These are phyloP conservation scores for Lapara coniferarum DNA, from an alignment of 2,888 invertebrate species.

Conservation along the genomic window DNA sequence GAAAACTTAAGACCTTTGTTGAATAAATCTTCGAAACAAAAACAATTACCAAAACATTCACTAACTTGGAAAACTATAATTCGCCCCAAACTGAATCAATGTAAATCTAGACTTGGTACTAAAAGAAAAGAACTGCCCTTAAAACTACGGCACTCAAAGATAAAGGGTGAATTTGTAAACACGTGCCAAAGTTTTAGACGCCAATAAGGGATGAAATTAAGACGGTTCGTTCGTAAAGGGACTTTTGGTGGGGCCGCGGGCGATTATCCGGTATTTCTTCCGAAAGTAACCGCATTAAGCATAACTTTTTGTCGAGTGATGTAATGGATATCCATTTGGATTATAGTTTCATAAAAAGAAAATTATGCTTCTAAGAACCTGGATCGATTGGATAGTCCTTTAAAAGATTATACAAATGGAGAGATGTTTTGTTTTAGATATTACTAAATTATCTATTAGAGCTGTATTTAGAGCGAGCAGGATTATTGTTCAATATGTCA, in stretches of 20 bases:
- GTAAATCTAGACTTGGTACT: background rate
- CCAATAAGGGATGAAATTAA: background rate
- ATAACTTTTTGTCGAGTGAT: background rate
- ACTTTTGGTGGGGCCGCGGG: background rate
- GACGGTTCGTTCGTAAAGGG: background rate
- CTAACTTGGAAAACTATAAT: background rate
- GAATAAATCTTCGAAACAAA: no score
- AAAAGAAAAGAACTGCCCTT: background rate
- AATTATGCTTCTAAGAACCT: background rate
- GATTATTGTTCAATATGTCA: no score
- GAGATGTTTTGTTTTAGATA: no score
- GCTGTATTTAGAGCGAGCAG: no score
- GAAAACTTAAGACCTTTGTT: no score
- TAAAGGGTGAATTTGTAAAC: background rate
- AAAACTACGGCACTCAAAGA: background rate
- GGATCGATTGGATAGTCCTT: no score
- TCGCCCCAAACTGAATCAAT: background rate
- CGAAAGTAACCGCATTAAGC: background rate
- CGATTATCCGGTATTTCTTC: background rate
- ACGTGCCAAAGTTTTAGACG: background rate
- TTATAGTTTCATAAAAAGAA: background rate
- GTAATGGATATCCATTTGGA: background rate
- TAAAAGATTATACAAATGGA: no score
- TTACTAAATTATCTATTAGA: no score
- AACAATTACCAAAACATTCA: no score